phyloP scores from a whole-genome alignment of 2,888 invertebrate genomes.

The Pollenia angustigena region DNA sequence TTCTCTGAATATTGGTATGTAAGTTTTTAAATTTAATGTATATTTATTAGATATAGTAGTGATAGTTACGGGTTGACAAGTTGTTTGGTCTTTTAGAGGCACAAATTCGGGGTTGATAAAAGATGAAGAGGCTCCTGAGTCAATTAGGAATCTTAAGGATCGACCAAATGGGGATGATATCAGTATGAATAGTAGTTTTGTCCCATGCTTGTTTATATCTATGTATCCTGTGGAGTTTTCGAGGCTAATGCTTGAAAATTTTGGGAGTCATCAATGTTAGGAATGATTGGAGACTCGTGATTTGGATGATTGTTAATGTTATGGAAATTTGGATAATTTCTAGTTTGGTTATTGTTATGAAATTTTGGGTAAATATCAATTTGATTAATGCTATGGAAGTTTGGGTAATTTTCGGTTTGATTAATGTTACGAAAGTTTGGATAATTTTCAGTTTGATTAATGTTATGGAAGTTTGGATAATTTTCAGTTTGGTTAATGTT shows the following conservation, averaged over 20 bases:
- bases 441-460: conserved; percentile 24
- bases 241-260: conserved; percentile 34
- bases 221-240: conserved; percentile 15
- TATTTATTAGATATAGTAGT: neutral
- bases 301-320: conserved; percentile 12
- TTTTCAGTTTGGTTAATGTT: neutral
- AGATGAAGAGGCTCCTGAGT: neutral
- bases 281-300: neutral
- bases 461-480: no score
- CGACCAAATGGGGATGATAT: neutral
- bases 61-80: conserved; percentile 16
- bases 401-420: neutral
- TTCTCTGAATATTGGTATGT: conserved; percentile 34
- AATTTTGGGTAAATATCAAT: no score
- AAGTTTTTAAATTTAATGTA: conserved; percentile 8
- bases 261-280: conserved; percentile 16
- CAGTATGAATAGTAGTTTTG: conserved; percentile 22
- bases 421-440: neutral
- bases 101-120: conserved; percentile 40
- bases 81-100: neutral
- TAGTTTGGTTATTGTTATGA: neutral
- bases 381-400: neutral
- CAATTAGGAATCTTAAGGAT: neutral
- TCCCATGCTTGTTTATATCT: neutral
- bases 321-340: conserved; percentile 10